Base-by-base conservation (phyloP, 2,888 invertebrate genomes). In the Ophioninae sp. region DNA sequence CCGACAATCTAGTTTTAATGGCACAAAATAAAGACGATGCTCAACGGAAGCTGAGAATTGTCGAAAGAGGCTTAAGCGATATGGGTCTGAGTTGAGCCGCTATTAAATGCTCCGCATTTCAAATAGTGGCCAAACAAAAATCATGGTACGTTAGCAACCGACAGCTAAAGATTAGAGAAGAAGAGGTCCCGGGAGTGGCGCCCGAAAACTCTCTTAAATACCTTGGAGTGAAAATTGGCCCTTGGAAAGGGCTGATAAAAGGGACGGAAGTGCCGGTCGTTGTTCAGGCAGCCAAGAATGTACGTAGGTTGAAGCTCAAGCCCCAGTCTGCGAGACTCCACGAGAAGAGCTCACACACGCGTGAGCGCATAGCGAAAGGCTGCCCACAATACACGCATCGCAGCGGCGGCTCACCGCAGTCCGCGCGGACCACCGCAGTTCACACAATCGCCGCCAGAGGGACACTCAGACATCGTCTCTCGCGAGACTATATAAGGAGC, bases 1-100 rank as follows among this genome's bases (percentile, higher is more conserved):
- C 64, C 1, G 64, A 64, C 30, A n/a, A 64, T 1, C 6, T 64
- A 17, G 64, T 64, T 0, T 20, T 86, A 0, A 0, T 87, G 0
- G 86, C 37, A 0, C 39, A 20, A 0, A 22, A 75, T 8, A 6
- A 2, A 0, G 2, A 2, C 0, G 76, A 79, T 7, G 84, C 86
- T 0, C 61, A 76, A 6, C 0, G 20, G 0, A 87, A 87, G 10
- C 2, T 86, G 0, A 0, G 3, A 0, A n/a, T 6, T 0, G 23
- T 85, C 0, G 0, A 8, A 0, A 9, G n/a, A 0, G 82, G 65
- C 10, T 37, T 88, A 0, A 6, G 0, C 0, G 0, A 0, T 0
- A 0, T 88, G 0, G 86, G 86, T 0, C 88, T 89, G 88, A 0
- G 5, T 0, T 63, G 88, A 0, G 61, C 86, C 0, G 51, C 73